Evolutionary conservation across 2,888 invertebrate species (phyloP).

Genomic region (Diachrysia chrysitis): DNA sequence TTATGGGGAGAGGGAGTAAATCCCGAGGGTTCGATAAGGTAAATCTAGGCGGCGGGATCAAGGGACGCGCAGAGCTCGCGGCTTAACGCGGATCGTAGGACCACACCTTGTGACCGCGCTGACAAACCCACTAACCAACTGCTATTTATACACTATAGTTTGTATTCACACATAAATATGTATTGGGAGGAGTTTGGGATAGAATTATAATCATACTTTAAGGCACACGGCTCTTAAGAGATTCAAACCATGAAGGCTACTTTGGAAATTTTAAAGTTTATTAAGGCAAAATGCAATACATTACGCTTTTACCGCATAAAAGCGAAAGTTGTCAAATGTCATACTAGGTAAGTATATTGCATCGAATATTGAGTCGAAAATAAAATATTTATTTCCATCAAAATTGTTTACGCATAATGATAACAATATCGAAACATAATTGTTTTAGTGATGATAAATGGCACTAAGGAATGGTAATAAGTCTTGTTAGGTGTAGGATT

Average conservation of each 20-base stretch:
- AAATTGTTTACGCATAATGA: conserved; percentile 14
- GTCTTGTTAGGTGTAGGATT: conserved; percentile 34
- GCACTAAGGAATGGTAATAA: conserved; percentile 39
- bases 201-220: too few species aligned
- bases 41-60: conserved; percentile 78
- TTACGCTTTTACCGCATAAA: too few species aligned
- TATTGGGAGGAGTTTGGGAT: not conserved
- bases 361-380: too few species aligned
- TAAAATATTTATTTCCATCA: too few species aligned
- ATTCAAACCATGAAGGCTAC: too few species aligned
- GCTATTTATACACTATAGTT: not conserved
- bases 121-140: conserved; percentile 16
- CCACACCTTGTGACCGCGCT: conserved; percentile 74
- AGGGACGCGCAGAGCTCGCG: conserved; percentile 74
- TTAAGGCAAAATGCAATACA: too few species aligned
- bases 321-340: too few species aligned
- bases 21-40: conserved; percentile 84
- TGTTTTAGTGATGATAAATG: conserved; percentile 49
- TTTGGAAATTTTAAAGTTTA: too few species aligned
- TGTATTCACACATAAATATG: not conserved
- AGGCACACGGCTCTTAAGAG: too few species aligned
- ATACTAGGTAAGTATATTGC: too few species aligned
- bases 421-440: conserved; percentile 47
- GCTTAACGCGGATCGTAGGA: conserved; percentile 77
- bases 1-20: conserved; percentile 64